Base-by-base conservation (phyloP, 2,888 invertebrate genomes). In the Aelia acuminata region DNA sequence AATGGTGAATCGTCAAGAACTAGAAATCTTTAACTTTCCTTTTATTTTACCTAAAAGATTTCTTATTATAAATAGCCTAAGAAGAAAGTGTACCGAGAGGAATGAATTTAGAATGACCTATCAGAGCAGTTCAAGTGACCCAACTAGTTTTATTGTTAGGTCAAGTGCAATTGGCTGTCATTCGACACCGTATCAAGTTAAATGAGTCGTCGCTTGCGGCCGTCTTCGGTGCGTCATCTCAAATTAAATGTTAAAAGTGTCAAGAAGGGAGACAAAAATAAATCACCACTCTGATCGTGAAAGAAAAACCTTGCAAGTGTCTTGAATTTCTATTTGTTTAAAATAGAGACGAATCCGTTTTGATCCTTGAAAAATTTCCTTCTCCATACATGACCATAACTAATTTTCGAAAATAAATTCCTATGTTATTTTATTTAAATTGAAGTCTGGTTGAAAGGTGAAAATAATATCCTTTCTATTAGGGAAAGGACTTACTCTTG, bases 131-230 rank as follows among this genome's bases (percentile, higher is more conserved):
- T 39, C 39, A 75, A 75, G 75, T 39, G 39, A 75, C 75, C 80
- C 22, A 80, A 2, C 43, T n/a, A n/a, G 43, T 43, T n/a, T 80
- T 43, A 80, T 80, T 43, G 80, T 80, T 80, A 22, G 80, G 80
- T 80, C 80, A 80, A 80, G 80, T 80, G 80, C 80, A 43, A 80
- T 80, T 80, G 80, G 80, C 80, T 80, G 80, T 80, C 80, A 43
- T 43, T 80, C 43, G 43, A 80, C 80, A 80, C 80, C 80, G 80
- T 80, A 80, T 80, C 80, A 80, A 43, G 43, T 43, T 39, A 43
- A 43, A 80, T 1, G 43, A 80, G 20, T n/a, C 43, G n/a, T 22
- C n/a, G 43, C 80, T n/a, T 80, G 43, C n/a, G 22, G n/a, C 43
- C 63, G 18, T 15, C 31, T 63, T 63, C 1, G 63, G 57, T 57